phyloP scores from a whole-genome alignment of 2,797 vertebrate species.

The Myripristis murdjan region DNA sequence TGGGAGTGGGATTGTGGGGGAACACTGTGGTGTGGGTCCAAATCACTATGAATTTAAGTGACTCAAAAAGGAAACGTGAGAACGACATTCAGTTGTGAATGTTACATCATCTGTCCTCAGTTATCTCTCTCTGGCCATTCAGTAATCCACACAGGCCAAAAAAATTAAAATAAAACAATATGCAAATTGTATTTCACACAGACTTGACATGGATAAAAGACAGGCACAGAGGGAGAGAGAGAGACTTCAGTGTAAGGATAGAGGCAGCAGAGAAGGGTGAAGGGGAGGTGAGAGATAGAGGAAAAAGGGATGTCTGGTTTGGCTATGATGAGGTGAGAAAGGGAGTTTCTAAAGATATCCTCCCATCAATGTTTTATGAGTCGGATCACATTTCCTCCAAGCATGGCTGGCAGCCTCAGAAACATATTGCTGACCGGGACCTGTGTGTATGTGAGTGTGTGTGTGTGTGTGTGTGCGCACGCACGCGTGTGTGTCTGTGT shows the following conservation, averaged over 20 bases:
- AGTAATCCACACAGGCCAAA: too few species aligned
- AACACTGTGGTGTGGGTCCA: too few species aligned
- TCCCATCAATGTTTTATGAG: conserved; percentile 81
- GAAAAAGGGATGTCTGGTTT: conserved; percentile 22
- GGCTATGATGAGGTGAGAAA: conserved; percentile 58
- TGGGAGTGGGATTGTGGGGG: too few species aligned
- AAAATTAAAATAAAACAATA: too few species aligned
- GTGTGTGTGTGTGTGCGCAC: not conserved
- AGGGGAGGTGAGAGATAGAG: conserved; percentile 32
- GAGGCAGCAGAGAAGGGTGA: not conserved
- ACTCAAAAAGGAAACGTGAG: too few species aligned
- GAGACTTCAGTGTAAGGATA: not conserved
- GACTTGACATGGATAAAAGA: not conserved
- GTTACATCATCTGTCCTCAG: too few species aligned
- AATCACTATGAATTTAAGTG: too few species aligned
- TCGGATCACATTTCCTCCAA: conserved; percentile 75
- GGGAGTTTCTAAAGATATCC: conserved; percentile 80
- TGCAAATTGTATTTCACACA: conserved; percentile 11
- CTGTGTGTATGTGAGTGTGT: conserved; percentile 10
- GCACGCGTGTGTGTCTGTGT: too few species aligned
- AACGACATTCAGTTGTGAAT: too few species aligned
- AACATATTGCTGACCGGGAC: conserved; percentile 72
- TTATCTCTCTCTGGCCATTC: too few species aligned
- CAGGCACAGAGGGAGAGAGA: conserved; percentile 1
- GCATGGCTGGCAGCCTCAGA: conserved; percentile 59